Base-by-base conservation (phyloP, 2,797 vertebrate species). In the Gymnopithys bicolor region DNA sequence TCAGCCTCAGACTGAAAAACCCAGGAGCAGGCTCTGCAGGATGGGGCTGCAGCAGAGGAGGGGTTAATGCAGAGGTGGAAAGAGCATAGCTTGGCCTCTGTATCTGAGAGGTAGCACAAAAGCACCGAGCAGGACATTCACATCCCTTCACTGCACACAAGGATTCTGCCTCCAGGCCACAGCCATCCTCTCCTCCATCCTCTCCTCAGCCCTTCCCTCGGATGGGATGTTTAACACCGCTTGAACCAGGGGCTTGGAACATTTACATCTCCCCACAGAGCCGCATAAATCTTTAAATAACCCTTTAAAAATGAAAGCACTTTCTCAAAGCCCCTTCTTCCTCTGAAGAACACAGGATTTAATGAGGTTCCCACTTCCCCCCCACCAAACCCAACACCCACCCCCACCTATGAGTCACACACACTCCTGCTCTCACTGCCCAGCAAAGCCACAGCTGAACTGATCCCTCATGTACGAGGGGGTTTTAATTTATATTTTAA, bases 221-320 rank as follows among this genome's bases (percentile, higher is more conserved):
- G 32, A 46, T 7, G 74, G 89, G 84, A 37, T 27, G 69, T 89
- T 94, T 89, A 89, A 75, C 88, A 91, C 78, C 58, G 4, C 59
- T n/a, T 35, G 71, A 93, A 80, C 78, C 56, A 51, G 81, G 81
- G 87, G 22, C 73, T 49, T 2, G 14, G 13, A 53, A 25, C 53
- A n/a, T 43, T 87, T 59, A 53, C 46, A 55, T 89, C 91, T 93
- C 75, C 78, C 79, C 41, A 30, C 46, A 84, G 93, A 94, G 82
- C 91, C 51, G 71, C 91, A 91, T 75, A 28, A 75, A 94, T 92
- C 90, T 95, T 96, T 94, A 80, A 95, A 88, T 39, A 87, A 90
- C 39, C 39, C 84, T 75, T 95, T 80, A 67, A 84, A 90, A 75
- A 79, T 39, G 68, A 73, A 74, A 82, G 76, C 33, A 13, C 16